These are phyloP conservation scores for Nymphalis urticae DNA, from an alignment of 2,888 invertebrate genomes.

Conservation along the genomic window DNA sequence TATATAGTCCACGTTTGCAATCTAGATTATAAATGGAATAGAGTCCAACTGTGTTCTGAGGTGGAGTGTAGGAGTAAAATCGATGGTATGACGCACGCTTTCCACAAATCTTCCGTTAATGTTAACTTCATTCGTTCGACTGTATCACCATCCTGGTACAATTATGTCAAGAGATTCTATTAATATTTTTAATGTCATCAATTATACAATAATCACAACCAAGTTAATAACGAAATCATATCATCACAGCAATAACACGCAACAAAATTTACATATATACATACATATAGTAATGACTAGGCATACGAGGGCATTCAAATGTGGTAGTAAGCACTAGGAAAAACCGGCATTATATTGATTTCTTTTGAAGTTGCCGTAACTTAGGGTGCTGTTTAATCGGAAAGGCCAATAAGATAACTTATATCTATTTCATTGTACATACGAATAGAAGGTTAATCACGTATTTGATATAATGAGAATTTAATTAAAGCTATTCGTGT, in stretches of 20 bases:
- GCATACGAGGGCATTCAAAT: neutral
- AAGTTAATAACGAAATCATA: no score
- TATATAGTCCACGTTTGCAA: no score
- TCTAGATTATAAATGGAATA: neutral
- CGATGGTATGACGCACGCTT: conserved; percentile 33
- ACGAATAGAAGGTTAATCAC: neutral
- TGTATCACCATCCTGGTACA: no score
- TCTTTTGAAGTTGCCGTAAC: conserved; percentile 15
- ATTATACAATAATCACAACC: no score
- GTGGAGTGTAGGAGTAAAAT: conserved; percentile 33
- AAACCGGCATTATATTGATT: conserved; percentile 25
- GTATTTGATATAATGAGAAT: neutral
- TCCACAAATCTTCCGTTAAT: conserved; percentile 14
- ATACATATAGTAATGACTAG: neutral
- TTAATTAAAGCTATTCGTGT: neutral
- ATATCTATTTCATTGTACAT: neutral
- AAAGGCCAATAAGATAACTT: neutral
- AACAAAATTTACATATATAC: no score
- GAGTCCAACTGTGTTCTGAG: neutral
- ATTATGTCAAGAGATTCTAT: no score
- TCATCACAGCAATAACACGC: neutral
- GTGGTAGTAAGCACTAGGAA: conserved; percentile 13
- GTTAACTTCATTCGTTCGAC: neutral
- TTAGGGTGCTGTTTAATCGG: conserved; percentile 7
- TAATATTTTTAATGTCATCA: no score